phyloP scores from a whole-genome alignment of 2,888 invertebrate genomes.

The Tinea semifulvella region DNA sequence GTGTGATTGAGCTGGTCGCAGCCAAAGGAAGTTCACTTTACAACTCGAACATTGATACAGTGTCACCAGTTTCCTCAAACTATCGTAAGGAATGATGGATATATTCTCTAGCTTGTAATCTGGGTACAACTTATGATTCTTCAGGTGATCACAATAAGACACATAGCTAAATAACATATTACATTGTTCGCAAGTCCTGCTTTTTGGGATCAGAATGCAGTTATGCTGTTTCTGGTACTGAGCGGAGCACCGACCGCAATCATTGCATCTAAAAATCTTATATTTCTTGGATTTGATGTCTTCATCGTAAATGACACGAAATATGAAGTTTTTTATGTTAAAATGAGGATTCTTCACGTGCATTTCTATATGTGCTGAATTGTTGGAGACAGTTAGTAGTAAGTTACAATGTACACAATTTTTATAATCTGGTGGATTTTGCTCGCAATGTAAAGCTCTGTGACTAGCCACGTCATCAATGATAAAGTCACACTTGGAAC shows the following conservation, averaged over 20 bases:
- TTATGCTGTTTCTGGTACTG: background rate
- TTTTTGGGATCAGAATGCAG: background rate
- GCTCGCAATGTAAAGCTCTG: background rate
- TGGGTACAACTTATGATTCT: background rate
- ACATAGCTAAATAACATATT: background rate
- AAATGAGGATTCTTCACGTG: too few species aligned
- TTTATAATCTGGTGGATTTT: too few species aligned
- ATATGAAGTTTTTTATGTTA: too few species aligned
- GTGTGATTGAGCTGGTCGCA: background rate
- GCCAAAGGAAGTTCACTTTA: background rate
- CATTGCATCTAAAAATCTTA: background rate
- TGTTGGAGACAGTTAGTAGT: too few species aligned
- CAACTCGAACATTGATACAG: background rate
- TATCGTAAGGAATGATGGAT: background rate
- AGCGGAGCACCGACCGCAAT: background rate
- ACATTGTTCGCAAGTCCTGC: background rate
- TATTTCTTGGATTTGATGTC: too few species aligned
- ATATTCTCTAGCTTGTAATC: background rate
- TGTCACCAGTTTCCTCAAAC: background rate
- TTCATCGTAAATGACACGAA: too few species aligned
- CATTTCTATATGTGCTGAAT: too few species aligned
- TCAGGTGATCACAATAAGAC: background rate
- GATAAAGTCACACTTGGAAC: too few species aligned
- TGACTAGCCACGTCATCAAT: background rate
- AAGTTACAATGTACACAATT: too few species aligned